phyloP scores from a whole-genome alignment of 1,140 invertebrate genomes.

The Bombus pascuorum region DNA sequence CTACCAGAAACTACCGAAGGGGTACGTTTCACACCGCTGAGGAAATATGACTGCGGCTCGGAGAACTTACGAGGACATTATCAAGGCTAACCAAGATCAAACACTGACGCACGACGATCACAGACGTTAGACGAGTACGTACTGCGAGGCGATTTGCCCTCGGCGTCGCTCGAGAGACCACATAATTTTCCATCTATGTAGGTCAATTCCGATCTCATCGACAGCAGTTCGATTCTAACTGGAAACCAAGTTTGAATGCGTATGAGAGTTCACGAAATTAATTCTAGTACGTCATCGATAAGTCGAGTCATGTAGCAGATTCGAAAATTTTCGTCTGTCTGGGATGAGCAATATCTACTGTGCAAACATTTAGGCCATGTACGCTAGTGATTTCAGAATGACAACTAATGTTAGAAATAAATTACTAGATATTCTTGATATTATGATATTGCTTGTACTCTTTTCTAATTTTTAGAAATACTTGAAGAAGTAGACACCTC shows the following conservation, averaged over 20 bases:
- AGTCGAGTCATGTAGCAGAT: neutral
- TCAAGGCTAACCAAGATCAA: constrained; percentile 53
- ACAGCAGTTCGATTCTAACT: neutral
- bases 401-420: no score
- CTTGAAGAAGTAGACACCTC: no score
- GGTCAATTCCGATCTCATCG: constrained; percentile 17
- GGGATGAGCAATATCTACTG: no score
- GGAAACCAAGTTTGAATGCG: neutral
- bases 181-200: constrained; percentile 48
- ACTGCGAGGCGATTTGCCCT: neutral
- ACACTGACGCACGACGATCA: constrained; percentile 21
- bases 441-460: no score
- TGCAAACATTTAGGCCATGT: no score
- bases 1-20: no score
- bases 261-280: neutral
- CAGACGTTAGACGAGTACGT: constrained; percentile 7
- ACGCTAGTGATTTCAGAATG: no score
- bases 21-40: neutral
- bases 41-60: constrained; percentile 11
- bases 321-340: neutral
- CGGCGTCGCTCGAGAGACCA: constrained; percentile 6
- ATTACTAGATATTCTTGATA: no score
- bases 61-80: constrained; percentile 37
- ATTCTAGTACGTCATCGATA: neutral
- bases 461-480: no score